A percentile compares a stretch with the other conserved stretches of the same genome.
phyloP scores from a whole-genome alignment of 2,113 vertebrate species.

The Zapus hudsonius region DNA sequence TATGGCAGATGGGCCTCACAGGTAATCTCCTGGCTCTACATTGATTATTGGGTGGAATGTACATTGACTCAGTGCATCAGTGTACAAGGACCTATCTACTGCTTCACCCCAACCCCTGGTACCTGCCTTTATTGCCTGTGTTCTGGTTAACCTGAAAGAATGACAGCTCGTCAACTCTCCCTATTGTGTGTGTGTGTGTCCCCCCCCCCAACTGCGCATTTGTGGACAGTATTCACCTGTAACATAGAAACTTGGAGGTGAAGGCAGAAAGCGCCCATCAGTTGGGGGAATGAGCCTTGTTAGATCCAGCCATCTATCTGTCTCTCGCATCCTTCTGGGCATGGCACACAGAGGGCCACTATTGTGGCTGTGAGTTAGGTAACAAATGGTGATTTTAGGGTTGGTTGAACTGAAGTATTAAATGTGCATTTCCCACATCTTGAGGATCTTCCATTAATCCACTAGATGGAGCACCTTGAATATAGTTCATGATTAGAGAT shows the following conservation, averaged over 20 bases:
- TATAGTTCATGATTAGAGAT: slow-evolving; percentile 23
- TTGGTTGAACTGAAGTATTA: background rate
- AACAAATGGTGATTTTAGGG: background rate
- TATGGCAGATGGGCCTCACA: background rate
- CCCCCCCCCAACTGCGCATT: too few species aligned
- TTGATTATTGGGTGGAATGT: background rate
- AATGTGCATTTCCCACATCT: slow-evolving; percentile 31
- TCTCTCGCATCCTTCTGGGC: background rate
- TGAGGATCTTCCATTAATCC: slow-evolving; percentile 69
- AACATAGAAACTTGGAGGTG: too few species aligned
- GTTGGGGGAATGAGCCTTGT: too few species aligned
- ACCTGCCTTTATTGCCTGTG: background rate
- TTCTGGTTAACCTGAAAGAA: background rate
- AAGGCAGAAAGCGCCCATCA: too few species aligned
- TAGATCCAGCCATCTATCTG: background rate
- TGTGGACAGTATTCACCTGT: too few species aligned
- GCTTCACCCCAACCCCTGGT: background rate
- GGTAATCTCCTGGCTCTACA: background rate
- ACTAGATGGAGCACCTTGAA: slow-evolving; percentile 80
- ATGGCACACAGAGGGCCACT: background rate
- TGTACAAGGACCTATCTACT: background rate
- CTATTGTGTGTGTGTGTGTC: background rate
- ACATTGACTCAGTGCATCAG: too few species aligned
- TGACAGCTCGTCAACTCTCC: background rate
- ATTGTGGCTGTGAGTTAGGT: background rate